Percentiles rank a stretch among this genome's conserved stretches.
Evolutionary conservation across 37 sponge, comb jelly and placozoan genomes (phyloP).

Genomic region (Beroe forskalii): DNA sequence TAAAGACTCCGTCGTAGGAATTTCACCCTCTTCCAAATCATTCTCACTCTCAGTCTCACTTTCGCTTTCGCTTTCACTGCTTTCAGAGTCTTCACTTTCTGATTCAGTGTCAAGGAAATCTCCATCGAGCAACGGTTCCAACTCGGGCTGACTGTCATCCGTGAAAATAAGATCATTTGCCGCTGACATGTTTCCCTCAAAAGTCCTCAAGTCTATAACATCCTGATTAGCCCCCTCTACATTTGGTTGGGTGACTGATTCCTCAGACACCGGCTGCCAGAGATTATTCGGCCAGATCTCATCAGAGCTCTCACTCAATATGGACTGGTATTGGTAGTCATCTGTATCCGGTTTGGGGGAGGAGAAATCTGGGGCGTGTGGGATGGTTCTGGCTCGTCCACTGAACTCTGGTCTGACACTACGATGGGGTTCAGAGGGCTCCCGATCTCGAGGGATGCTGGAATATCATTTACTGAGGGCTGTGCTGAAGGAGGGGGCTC

Average conservation of each 20-base stretch:
- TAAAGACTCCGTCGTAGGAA: too few species aligned
- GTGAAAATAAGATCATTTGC: background rate
- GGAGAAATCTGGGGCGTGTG: background rate
- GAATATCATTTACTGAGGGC: background rate
- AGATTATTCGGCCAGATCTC: constrained; percentile 2
- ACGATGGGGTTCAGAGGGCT: constrained; percentile 1
- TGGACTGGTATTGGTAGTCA: background rate
- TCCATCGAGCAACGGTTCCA: background rate
- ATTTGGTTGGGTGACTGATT: background rate
- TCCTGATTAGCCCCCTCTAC: background rate
- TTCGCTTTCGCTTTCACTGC: background rate
- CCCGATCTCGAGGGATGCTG: background rate
- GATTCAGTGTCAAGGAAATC: background rate
- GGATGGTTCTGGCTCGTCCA: background rate
- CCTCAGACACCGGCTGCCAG: background rate
- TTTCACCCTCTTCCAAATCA: background rate
- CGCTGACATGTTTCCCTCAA: background rate
- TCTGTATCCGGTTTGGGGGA: background rate
- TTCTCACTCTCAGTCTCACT: background rate
- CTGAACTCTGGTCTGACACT: background rate
- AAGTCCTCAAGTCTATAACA: background rate
- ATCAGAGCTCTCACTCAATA: constrained; percentile 6
- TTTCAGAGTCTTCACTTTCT: background rate
- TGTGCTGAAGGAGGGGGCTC: background rate
- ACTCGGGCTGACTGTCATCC: background rate